Percentiles rank a stretch among this genome's conserved stretches.
These are phyloP conservation scores for Huso huso DNA, from an alignment of 2,797 vertebrate species.

Conservation along the genomic window DNA sequence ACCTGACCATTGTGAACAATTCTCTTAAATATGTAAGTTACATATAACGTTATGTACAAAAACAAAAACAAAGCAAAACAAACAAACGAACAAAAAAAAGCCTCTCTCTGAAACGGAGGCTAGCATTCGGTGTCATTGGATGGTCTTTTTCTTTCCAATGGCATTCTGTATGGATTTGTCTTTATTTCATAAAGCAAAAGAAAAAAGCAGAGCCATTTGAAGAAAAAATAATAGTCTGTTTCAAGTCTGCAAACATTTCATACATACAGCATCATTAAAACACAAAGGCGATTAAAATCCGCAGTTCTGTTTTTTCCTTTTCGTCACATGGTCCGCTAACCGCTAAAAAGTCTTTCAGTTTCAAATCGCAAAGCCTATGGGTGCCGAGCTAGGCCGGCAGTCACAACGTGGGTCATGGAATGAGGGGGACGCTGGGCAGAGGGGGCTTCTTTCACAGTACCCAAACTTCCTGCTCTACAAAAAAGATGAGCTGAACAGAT, in stretches of 20 bases:
- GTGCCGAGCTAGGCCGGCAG: neutral
- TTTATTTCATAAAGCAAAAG: slow-evolving; percentile 20
- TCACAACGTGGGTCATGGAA: neutral
- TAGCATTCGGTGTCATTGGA: slow-evolving; percentile 13
- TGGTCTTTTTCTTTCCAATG: neutral
- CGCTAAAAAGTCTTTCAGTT: slow-evolving; percentile 1
- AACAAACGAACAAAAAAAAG: slow-evolving; percentile 23
- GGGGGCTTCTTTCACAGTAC: slow-evolving; percentile 34
- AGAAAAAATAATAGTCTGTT: slow-evolving; percentile 60
- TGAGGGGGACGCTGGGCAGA: neutral
- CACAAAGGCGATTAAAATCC: slow-evolving; percentile 10
- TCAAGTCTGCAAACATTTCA: slow-evolving; percentile 55
- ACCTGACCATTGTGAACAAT: slow-evolving; percentile 77
- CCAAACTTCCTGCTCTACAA: slow-evolving; percentile 45
- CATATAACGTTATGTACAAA: slow-evolving; percentile 77
- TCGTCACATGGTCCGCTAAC: neutral
- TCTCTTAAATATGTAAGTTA: slow-evolving; percentile 79
- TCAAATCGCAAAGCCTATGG: neutral
- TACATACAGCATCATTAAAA: neutral
- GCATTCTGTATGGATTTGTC: slow-evolving; percentile 18
- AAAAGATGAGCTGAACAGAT: slow-evolving; percentile 42
- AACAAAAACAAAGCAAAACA: slow-evolving; percentile 31
- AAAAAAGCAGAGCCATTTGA: slow-evolving; percentile 53
- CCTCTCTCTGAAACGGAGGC: slow-evolving; percentile 13
- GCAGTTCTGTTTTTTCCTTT: slow-evolving; percentile 6